Percentiles rank a stretch among this genome's conserved stretches.
Conservation (phyloP, 2,113 vertebrate species). For the Leptosomus discolor region DNA sequence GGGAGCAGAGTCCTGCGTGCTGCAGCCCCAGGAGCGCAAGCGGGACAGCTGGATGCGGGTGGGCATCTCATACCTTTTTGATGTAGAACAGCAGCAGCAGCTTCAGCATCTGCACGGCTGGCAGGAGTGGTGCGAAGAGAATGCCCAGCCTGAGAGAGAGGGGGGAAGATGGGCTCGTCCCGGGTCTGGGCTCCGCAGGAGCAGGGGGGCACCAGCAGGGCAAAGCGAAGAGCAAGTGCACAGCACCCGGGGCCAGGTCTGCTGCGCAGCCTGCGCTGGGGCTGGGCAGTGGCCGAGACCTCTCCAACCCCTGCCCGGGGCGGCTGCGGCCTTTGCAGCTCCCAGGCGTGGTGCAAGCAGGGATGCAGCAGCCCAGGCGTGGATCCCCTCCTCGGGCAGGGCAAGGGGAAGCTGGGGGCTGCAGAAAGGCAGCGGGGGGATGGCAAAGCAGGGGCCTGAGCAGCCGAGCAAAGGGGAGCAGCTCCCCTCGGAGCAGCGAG, state of each 20-base stretch:
- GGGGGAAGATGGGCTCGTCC: accelerated
- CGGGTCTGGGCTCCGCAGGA: accelerated
- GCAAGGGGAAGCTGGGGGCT: background rate
- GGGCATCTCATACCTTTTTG: slow-evolving; percentile 81
- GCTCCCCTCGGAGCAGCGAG: background rate
- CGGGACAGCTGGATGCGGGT: background rate
- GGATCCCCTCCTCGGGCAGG: background rate
- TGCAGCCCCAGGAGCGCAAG: accelerated
- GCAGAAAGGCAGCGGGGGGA: background rate
- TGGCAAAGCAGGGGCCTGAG: background rate
- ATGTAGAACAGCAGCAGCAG: slow-evolving; percentile 88
- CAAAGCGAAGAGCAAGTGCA: background rate
- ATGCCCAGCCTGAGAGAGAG: slow-evolving; percentile 82
- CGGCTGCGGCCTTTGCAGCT: background rate
- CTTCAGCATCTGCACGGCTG: slow-evolving; percentile 83
- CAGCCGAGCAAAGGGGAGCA: background rate
- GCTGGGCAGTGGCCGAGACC: background rate
- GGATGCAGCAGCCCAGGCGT: accelerated
- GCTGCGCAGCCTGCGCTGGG: background rate
- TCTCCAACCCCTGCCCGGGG: accelerated
- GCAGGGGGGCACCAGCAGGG: background rate
- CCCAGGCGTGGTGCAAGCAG: background rate
- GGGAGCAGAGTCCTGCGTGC: accelerated
- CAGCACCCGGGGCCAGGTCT: accelerated
- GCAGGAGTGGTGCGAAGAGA: slow-evolving; percentile 85